Evolutionary conservation across 2,113 vertebrate genomes (phyloP).

Genomic region (Aptenodytes patagonicus): DNA sequence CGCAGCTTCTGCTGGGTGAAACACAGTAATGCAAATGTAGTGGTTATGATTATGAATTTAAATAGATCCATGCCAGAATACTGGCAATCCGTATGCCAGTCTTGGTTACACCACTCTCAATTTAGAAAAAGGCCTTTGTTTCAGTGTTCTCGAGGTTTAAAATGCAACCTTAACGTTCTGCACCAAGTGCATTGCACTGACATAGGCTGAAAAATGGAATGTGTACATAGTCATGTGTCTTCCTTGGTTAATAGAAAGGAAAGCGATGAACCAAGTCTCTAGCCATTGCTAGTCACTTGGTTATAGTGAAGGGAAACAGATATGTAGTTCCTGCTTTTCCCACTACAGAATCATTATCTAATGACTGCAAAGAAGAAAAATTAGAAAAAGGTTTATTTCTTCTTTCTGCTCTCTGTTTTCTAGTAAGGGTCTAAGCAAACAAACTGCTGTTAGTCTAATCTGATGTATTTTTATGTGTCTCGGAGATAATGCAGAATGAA

Average conservation of each 20-base stretch:
- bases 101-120: background rate
- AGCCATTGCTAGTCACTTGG: background rate
- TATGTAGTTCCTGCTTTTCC: background rate
- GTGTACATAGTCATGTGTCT: fast-evolving
- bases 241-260: background rate
- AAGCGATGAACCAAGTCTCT: background rate
- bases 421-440: background rate
- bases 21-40: background rate
- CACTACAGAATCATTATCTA: background rate
- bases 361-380: background rate
- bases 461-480: background rate
- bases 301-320: background rate
- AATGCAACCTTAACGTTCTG: background rate
- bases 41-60: background rate
- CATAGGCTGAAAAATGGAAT: background rate
- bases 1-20: background rate
- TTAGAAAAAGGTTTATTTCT: background rate
- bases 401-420: background rate
- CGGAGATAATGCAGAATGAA: background rate
- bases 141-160: background rate
- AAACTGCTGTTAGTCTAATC: background rate
- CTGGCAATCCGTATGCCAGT: background rate
- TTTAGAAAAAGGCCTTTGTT: background rate
- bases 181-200: background rate
- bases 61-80: background rate